Conservation (phyloP, 2,113 vertebrate species). For the Phalacrocorax carbo region DNA sequence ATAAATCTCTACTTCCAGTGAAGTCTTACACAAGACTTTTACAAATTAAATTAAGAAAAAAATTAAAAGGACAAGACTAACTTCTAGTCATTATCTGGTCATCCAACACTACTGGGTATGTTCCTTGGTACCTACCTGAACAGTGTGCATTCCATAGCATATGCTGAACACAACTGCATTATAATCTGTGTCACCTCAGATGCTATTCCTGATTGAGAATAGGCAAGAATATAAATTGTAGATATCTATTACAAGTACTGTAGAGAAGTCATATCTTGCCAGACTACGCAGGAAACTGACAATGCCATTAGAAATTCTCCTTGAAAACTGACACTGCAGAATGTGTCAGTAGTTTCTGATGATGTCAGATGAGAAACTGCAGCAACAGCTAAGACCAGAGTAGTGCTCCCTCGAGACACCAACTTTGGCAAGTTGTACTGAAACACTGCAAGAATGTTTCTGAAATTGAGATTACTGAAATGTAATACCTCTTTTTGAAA, state of each 20-base stretch:
- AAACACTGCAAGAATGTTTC: conserved; percentile 33
- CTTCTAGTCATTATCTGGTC: neutral
- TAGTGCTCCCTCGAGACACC: neutral
- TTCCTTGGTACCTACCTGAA: neutral
- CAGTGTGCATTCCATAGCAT: neutral
- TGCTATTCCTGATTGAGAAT: neutral
- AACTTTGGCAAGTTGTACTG: conserved; percentile 4
- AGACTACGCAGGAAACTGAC: neutral
- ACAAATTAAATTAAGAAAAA: neutral
- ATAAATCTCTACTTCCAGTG: neutral
- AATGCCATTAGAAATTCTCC: conserved; percentile 26
- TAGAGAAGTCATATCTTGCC: neutral
- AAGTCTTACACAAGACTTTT: neutral
- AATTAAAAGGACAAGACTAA: neutral
- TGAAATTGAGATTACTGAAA: conserved; percentile 52
- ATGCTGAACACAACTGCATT: neutral
- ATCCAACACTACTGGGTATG: neutral
- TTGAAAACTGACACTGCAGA: conserved; percentile 25
- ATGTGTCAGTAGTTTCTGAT: conserved; percentile 17
- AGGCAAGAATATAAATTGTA: neutral
- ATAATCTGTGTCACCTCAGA: neutral
- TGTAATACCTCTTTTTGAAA: neutral
- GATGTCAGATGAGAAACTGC: conserved; percentile 52
- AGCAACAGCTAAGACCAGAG: conserved; percentile 7
- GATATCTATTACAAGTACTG: neutral